Conservation (phyloP, 2,888 invertebrate species). For the Lochmaea crataegi region DNA sequence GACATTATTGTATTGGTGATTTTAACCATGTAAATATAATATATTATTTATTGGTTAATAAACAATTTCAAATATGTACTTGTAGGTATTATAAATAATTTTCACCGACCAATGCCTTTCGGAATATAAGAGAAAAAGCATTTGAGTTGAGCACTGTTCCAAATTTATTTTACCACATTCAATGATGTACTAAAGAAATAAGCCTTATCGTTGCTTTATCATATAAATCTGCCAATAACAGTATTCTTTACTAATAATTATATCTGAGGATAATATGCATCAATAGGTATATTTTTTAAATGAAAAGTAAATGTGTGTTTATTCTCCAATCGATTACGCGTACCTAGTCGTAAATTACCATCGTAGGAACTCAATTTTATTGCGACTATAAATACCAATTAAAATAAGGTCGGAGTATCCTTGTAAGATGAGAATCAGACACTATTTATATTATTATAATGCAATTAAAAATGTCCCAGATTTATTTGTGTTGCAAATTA, state of each 20-base stretch:
- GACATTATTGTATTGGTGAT: constrained; percentile 13
- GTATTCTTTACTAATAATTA: too few species aligned
- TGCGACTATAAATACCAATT: not conserved
- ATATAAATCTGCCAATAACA: too few species aligned
- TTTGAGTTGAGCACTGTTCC: too few species aligned
- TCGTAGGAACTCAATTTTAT: not conserved
- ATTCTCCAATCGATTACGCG: not conserved
- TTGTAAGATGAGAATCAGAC: not conserved
- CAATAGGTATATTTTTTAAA: not conserved
- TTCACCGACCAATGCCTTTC: too few species aligned
- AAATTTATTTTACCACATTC: too few species aligned
- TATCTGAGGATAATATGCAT: not conserved
- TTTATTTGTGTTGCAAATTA: constrained; percentile 1
- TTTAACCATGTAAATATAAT: not conserved
- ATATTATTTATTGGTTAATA: too few species aligned
- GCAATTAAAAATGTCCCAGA: constrained; percentile 11
- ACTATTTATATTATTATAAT: not conserved
- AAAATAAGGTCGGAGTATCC: not conserved
- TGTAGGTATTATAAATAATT: too few species aligned
- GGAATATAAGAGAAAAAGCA: too few species aligned
- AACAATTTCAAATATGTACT: too few species aligned
- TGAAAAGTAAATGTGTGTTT: not conserved
- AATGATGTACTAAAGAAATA: too few species aligned
- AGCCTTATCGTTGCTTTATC: too few species aligned
- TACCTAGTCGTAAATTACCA: not conserved